phyloP scores from a whole-genome alignment of 2,888 invertebrate genomes.

The Lepidochitona cinerea region DNA sequence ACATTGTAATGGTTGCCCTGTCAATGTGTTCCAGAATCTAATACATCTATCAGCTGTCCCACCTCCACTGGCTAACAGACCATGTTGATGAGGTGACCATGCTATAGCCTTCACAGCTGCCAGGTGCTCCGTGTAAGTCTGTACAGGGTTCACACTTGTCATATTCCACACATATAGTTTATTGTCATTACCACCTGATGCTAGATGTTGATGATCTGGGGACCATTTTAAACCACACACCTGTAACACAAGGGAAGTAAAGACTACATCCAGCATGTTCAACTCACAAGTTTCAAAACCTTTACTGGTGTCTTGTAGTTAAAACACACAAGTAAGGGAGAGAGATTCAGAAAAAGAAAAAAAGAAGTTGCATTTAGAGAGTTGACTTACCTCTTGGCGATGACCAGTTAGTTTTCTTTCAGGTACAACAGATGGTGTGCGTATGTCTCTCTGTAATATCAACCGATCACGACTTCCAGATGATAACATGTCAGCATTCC shows the following conservation, averaged over 20 bases:
- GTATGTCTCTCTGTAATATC: constrained; percentile 93
- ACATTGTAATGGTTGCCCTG: constrained; percentile 98
- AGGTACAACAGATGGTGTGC: constrained; percentile 71
- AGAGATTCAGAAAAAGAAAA: no score
- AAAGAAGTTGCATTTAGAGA: no score
- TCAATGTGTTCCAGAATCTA: constrained; percentile 98
- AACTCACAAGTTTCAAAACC: no score
- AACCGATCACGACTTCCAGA: constrained; percentile 95
- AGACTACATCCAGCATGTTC: no score
- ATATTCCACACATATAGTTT: constrained; percentile 92
- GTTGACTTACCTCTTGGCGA: constrained; percentile 87
- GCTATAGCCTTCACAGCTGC: constrained; percentile 96
- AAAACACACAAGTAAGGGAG: no score
- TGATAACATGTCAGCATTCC: constrained; percentile 97
- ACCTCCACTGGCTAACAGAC: constrained; percentile 95
- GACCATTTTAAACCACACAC: constrained; percentile 98
- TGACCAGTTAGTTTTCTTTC: constrained; percentile 84
- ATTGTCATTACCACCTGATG: constrained; percentile 99
- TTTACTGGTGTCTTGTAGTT: no score
- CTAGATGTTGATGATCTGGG: constrained; percentile 95
- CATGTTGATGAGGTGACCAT: constrained; percentile 99
- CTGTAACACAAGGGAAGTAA: no score
- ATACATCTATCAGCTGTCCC: constrained; percentile 99
- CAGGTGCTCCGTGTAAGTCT: constrained; percentile 96
- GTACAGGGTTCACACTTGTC: constrained; percentile 79